Evolutionary conservation across 2,797 vertebrate species (phyloP), one percentile per base, ranked within the genome.

Genomic region (Enteromius treurensis): DNA sequence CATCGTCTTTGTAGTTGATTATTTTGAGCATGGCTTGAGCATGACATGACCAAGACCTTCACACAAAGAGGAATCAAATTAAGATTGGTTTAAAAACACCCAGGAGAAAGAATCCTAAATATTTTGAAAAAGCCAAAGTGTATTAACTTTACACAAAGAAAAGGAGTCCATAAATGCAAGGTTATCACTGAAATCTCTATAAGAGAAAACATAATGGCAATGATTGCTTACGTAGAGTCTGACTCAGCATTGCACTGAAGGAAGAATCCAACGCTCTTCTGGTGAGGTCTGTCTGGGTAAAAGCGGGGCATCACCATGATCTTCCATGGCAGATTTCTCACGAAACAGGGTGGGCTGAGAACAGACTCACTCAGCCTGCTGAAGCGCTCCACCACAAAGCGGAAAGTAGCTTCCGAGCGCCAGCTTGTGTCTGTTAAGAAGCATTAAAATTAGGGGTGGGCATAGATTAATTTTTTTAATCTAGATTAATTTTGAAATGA

Each of bases 271-370:
- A 99, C 97, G 0, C 98, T 99, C 93, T 99, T 99, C 92, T 99
- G 98, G 94, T 99, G 97, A 29, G 98, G 98, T 90, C 98, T 95
- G 94, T 99, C 98, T 0, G 98, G 97, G 90, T 99, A 98, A 91
- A 99, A 98, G 42, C 98, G 96, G 0, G 98, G 98, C 98, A 99
- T 99, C 89, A 99, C 98, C 98, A 99, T 99, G 87, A 99, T 99
- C 96, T 99, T 99, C 98, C 98, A 99, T 0, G 98, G 98, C 83
- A 99, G 95, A 91, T 99, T 99, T 82, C 98, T 95, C 60, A 99
- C 97, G 76, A 98, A 99, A 94, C 98, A 99, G 74, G 98, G 97
- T n/a, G 98, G 97, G 91, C 98, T 99, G 91, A 99, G 97, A 86
- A 99, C 97, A 8, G 98, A 99, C 92, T 99, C 98, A 6, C 96